Percentiles rank a stretch among this genome's conserved stretches.
Evolutionary conservation across 2,797 vertebrate species (phyloP).

Genomic region (Intellagama lesueurii): DNA sequence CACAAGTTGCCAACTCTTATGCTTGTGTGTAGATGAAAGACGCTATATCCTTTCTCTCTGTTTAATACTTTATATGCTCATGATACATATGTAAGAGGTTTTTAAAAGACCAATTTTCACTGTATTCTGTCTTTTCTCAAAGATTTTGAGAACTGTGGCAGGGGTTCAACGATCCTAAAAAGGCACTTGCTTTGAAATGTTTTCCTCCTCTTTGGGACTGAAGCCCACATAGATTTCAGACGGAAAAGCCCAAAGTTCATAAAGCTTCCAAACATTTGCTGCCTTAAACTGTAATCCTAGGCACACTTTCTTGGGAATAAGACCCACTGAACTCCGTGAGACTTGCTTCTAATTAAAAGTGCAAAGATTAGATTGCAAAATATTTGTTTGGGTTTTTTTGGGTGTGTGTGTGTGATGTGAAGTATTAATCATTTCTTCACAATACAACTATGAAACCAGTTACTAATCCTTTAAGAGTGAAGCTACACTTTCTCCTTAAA

Average conservation of each 20-base stretch:
- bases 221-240: constrained; percentile 9
- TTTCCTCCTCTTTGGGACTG: not conserved
- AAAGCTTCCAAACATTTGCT: not conserved
- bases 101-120: not conserved
- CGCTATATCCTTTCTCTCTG: not conserved
- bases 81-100: not conserved
- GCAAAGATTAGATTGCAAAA: not conserved
- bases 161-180: not conserved
- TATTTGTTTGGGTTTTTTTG: not conserved
- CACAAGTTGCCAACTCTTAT: not conserved
- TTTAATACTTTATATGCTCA: not conserved
- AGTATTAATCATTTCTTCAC: constrained; percentile 15
- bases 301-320: not conserved
- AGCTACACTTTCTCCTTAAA: constrained; percentile 25
- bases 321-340: not conserved
- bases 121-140: not conserved
- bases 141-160: not conserved
- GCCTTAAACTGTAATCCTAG: not conserved
- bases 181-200: not conserved
- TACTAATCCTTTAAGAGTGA: constrained; percentile 9
- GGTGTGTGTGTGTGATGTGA: not conserved
- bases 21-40: not conserved
- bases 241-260: not conserved
- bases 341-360: not conserved
- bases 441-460: not conserved